Percentiles rank a stretch among this genome's conserved stretches.
phyloP scores from a whole-genome alignment of 2,113 vertebrate genomes.

The Microtus pennsylvanicus region DNA sequence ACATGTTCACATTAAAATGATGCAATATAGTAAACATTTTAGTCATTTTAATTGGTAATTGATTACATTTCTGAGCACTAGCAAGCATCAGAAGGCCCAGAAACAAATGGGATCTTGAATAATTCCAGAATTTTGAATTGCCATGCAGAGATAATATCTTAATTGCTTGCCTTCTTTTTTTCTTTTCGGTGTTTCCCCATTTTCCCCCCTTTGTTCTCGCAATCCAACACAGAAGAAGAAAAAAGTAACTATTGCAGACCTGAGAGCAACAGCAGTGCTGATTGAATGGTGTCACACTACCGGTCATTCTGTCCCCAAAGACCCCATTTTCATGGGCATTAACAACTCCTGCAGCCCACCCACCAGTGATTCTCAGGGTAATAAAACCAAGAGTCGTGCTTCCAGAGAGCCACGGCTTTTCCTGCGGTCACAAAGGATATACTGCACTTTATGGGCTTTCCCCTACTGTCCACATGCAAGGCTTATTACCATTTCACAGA shows the following conservation, averaged over 20 bases:
- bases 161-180: background rate
- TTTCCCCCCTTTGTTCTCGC: background rate
- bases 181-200: background rate
- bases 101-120: conserved; percentile 7
- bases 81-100: background rate
- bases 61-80: conserved; percentile 2
- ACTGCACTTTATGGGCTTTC: background rate
- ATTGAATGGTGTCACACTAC: background rate
- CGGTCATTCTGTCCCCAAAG: background rate
- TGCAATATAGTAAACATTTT: background rate
- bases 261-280: background rate
- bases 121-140: conserved; percentile 5
- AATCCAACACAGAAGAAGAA: background rate
- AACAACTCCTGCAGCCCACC: background rate
- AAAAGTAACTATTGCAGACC: background rate
- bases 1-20: conserved; percentile 39
- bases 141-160: background rate
- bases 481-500: background rate
- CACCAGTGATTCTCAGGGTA: background rate
- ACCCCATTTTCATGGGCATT: background rate
- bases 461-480: background rate
- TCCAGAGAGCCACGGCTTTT: background rate
- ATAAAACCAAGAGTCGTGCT: background rate
- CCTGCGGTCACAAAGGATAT: background rate
- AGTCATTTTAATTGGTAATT: background rate